These are phyloP conservation scores for Selene dorsalis DNA, from an alignment of 2,797 vertebrate species.

Conservation along the genomic window DNA sequence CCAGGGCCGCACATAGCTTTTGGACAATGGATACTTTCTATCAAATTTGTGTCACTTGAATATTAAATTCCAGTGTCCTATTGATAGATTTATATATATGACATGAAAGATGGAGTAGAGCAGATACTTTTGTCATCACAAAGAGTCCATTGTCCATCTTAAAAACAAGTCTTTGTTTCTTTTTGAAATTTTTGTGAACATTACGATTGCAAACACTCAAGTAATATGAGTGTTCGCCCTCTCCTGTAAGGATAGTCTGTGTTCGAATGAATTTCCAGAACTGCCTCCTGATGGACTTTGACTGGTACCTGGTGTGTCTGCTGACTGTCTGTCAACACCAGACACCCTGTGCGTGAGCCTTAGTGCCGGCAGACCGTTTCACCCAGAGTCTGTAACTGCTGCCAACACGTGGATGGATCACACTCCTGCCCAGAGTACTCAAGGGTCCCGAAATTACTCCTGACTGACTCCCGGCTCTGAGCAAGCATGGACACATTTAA, in stretches of 20 bases:
- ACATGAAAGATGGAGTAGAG: neutral
- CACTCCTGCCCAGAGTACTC: slow-evolving; percentile 60
- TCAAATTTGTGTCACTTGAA: neutral
- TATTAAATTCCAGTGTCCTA: neutral
- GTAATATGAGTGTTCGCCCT: slow-evolving; percentile 28
- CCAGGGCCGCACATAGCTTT: too few relatives aligned
- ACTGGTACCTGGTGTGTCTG: slow-evolving; percentile 79
- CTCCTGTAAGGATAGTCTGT: slow-evolving; percentile 52
- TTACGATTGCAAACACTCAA: slow-evolving; percentile 10
- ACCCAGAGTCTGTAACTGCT: slow-evolving; percentile 51
- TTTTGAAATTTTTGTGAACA: slow-evolving; percentile 2
- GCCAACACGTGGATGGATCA: slow-evolving; percentile 72
- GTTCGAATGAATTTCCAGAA: slow-evolving; percentile 65
- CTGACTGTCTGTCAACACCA: slow-evolving; percentile 81
- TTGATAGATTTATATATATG: neutral
- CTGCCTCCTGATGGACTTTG: slow-evolving; percentile 72
- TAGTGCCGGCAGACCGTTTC: slow-evolving; percentile 61
- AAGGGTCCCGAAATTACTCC: slow-evolving; percentile 61
- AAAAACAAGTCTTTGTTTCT: neutral
- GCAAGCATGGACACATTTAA: slow-evolving; percentile 61
- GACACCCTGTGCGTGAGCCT: slow-evolving; percentile 65
- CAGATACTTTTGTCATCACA: neutral
- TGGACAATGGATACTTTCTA: neutral
- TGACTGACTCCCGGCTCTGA: slow-evolving; percentile 64
- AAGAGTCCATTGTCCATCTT: neutral